phyloP scores from a whole-genome alignment of 1,140 invertebrate genomes.

The Drosophila ohnishii region DNA sequence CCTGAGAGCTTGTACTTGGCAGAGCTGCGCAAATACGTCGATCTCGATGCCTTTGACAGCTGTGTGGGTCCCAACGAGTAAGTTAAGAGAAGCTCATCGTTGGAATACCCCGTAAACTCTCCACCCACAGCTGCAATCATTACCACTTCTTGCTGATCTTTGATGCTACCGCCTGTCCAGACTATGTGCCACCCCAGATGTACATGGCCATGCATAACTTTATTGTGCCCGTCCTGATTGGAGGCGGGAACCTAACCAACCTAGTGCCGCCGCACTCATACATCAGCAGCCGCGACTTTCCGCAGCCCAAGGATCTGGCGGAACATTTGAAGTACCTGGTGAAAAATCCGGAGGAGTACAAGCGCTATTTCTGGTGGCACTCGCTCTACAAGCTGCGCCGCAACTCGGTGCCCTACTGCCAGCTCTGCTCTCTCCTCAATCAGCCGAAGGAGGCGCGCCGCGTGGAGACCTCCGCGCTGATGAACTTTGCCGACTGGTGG shows the following conservation, averaged over 20 bases:
- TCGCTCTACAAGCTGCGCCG: conserved; percentile 36
- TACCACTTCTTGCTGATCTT: conserved; percentile 63
- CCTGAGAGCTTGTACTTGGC: conserved; percentile 44
- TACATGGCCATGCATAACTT: conserved; percentile 35
- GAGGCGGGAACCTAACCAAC: conserved; percentile 35
- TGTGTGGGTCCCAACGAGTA: conserved; percentile 30
- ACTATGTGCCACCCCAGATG: conserved; percentile 51
- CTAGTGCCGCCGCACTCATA: conserved; percentile 42
- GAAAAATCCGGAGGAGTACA: conserved; percentile 5
- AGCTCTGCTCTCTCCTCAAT: conserved; percentile 32
- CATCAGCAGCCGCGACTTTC: conserved; percentile 38
- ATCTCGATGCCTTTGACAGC: conserved; percentile 17
- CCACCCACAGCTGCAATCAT: conserved; percentile 31
- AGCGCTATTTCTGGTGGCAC: conserved; percentile 56
- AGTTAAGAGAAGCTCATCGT: neutral
- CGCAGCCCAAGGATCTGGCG: conserved; percentile 22
- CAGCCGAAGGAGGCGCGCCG: neutral
- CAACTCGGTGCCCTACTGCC: conserved; percentile 36
- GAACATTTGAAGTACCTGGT: conserved; percentile 16
- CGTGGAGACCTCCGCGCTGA: neutral
- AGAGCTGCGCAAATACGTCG: conserved; percentile 34
- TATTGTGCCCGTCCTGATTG: conserved; percentile 58
- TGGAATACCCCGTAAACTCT: neutral
- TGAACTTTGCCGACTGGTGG: conserved; percentile 56
- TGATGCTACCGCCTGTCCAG: conserved; percentile 50